phyloP scores from a whole-genome alignment of 2,888 invertebrate species.

The Formica aserva region DNA sequence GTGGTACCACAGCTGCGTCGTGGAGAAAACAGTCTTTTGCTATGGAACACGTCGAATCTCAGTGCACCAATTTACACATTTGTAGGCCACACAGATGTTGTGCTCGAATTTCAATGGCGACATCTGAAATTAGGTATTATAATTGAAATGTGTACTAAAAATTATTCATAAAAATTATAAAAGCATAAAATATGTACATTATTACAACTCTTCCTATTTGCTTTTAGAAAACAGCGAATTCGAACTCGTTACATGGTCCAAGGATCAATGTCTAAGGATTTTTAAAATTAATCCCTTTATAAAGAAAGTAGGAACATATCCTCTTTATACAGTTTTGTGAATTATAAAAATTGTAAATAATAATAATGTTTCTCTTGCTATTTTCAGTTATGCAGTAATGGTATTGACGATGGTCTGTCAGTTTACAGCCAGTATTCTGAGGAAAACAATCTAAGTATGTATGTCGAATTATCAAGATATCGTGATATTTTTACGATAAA shows the following conservation, averaged over 20 bases:
- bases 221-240: conserved; percentile 89
- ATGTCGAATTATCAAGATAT: background rate
- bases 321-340: background rate
- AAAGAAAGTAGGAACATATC: conserved; percentile 88
- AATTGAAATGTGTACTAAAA: background rate
- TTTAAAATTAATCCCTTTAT: conserved; percentile 96
- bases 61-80: conserved; percentile 94
- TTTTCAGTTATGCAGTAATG: conserved; percentile 90
- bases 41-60: conserved; percentile 92
- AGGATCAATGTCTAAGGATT: conserved; percentile 96
- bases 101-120: conserved; percentile 98
- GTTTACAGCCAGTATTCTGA: conserved; percentile 84
- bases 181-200: background rate
- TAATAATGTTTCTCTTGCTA: conserved; percentile 11
- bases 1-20: conserved; percentile 96
- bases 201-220: conserved; percentile 13
- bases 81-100: conserved; percentile 97
- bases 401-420: conserved; percentile 86
- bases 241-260: conserved; percentile 97
- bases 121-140: conserved; percentile 87
- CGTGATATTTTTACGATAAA: background rate
- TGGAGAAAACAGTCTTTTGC: conserved; percentile 93
- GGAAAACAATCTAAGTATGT: conserved; percentile 82
- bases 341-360: conserved; percentile 48
- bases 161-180: background rate